Percentiles rank a stretch among this genome's conserved stretches.
These are phyloP conservation scores for Cossypha polioptera DNA, from an alignment of 2,797 vertebrate species.

Conservation along the genomic window DNA sequence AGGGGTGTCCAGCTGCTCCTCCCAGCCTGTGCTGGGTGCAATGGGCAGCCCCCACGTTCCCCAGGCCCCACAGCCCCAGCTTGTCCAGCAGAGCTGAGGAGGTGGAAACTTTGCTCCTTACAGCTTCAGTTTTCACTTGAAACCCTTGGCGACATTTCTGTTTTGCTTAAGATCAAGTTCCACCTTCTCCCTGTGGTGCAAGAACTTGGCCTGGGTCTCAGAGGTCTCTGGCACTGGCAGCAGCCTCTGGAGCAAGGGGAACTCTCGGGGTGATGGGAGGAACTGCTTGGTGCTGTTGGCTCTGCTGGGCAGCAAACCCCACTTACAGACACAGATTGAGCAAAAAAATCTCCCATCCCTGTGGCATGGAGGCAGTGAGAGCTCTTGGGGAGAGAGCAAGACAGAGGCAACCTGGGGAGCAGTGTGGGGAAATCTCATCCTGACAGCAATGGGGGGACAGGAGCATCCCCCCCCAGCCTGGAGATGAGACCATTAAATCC, in stretches of 20 bases:
- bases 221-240: conserved; percentile 9
- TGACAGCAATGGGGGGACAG: rapidly evolving
- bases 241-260: neutral
- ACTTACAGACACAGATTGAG: too few species aligned
- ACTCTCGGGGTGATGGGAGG: neutral
- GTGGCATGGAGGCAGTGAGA: rapidly evolving
- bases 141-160: conserved; percentile 44
- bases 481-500: neutral
- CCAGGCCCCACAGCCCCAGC: neutral
- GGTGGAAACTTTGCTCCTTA: conserved; percentile 21
- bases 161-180: conserved; percentile 66
- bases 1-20: neutral
- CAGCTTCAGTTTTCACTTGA: neutral
- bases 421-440: neutral
- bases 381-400: neutral
- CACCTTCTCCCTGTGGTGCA: conserved; percentile 54
- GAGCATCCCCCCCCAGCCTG: rapidly evolving
- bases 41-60: rapidly evolving
- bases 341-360: rapidly evolving
- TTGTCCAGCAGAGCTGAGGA: neutral
- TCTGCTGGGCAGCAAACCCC: neutral
- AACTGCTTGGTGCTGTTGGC: neutral
- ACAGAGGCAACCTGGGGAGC: neutral
- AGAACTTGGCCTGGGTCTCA: neutral
- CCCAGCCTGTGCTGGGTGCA: neutral